phyloP scores from a whole-genome alignment of 30 jellyfish, hydroid and myxozoan species.

The Phacellophora camtschatica region DNA sequence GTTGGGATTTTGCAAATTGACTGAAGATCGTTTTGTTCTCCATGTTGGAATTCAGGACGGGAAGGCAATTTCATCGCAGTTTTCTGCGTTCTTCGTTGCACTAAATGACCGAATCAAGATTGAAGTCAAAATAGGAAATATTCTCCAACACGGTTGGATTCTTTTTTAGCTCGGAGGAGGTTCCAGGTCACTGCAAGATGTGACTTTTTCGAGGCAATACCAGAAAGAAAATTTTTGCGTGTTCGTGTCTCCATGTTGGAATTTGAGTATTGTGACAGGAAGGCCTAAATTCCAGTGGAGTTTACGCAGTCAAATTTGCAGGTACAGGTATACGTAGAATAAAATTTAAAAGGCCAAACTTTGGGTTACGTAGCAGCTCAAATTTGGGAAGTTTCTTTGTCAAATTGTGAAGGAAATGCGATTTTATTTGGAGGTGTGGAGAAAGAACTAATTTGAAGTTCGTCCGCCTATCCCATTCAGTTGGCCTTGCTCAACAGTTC shows the following conservation, averaged over 20 bases:
- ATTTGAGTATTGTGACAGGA: slow-evolving; percentile 39
- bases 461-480: slow-evolving; percentile 44
- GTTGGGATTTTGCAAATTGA: slow-evolving; percentile 70
- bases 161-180: neutral
- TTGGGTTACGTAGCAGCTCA: neutral
- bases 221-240: slow-evolving; percentile 30
- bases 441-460: neutral
- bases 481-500: neutral
- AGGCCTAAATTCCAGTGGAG: slow-evolving; percentile 20
- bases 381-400: neutral
- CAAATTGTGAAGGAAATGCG: slow-evolving; percentile 48
- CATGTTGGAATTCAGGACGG: slow-evolving; percentile 63
- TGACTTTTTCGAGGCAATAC: slow-evolving; percentile 10
- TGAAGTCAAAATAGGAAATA: neutral
- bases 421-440: slow-evolving; percentile 1
- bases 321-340: neutral
- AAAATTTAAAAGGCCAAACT: neutral
- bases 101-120: neutral
- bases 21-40: slow-evolving; percentile 54
- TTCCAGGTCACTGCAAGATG: slow-evolving; percentile 16
- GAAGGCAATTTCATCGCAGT: neutral
- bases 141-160: neutral
- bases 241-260: slow-evolving; percentile 66
- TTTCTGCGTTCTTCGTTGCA: neutral
- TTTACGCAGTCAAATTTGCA: neutral